Conservation (phyloP, 2,113 vertebrate genomes). For the Harpagus bidentatus region DNA sequence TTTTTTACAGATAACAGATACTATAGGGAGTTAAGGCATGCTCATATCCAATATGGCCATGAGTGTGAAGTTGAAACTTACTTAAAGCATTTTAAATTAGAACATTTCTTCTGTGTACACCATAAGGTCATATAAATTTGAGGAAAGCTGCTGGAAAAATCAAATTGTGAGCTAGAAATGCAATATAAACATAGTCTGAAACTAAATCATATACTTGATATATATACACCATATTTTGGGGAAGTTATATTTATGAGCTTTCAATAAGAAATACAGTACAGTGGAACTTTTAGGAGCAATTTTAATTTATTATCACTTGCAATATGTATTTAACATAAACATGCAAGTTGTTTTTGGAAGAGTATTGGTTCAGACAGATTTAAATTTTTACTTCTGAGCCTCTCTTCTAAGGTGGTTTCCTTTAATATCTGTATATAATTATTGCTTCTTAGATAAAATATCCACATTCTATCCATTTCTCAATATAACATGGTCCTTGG, state of each 20-base stretch:
- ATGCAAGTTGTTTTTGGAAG: neutral
- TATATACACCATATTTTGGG: neutral
- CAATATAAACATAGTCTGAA: constrained; percentile 3
- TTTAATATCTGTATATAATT: neutral
- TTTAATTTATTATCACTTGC: neutral
- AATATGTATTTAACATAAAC: neutral
- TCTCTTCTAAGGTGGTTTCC: neutral
- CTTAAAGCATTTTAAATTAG: neutral
- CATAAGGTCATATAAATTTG: neutral
- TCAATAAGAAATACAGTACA: neutral
- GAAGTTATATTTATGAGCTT: neutral
- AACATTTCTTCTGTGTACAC: neutral
- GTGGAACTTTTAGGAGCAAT: neutral
- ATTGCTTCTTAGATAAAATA: neutral
- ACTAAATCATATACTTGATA: neutral
- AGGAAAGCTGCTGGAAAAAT: neutral
- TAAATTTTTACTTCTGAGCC: neutral
- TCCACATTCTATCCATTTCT: neutral
- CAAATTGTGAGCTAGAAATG: constrained; percentile 23
- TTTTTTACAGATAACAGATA: neutral
- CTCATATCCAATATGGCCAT: neutral
- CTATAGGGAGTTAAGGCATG: neutral
- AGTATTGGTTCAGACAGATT: neutral
- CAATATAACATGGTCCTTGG: neutral
- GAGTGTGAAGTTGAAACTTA: neutral